Percentiles rank a stretch among this genome's conserved stretches.
Conservation (phyloP, 2,888 invertebrate genomes). For the Acronicta psi region DNA sequence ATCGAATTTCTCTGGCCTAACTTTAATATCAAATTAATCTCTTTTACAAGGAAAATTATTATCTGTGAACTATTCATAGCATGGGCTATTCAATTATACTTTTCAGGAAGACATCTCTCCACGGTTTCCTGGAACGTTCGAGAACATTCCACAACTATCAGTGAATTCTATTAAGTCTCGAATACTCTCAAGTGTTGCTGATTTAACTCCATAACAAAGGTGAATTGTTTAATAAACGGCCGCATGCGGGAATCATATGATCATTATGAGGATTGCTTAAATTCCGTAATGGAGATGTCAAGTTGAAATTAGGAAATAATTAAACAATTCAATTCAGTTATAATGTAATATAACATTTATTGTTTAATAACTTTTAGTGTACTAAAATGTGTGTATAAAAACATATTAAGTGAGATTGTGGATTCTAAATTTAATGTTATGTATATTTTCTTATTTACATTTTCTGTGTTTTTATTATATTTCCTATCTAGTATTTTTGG, state of each 20-base stretch:
- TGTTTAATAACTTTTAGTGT: no score
- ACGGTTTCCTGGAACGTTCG: background rate
- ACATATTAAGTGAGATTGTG: no score
- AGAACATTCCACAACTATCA: conserved; percentile 19
- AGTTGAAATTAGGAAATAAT: background rate
- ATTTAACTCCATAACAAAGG: conserved; percentile 9
- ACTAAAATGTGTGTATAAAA: no score
- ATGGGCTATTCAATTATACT: conserved; percentile 5
- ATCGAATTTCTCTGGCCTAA: no score
- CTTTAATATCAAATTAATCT: no score
- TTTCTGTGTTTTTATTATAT: no score
- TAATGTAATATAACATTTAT: no score
- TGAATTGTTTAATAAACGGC: conserved; percentile 14
- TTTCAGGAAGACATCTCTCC: conserved; percentile 3
- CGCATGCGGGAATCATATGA: background rate
- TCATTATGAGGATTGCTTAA: background rate
- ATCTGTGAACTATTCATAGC: background rate
- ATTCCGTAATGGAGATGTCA: conserved; percentile 13
- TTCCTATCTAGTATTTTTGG: no score
- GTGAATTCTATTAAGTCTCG: conserved; percentile 17
- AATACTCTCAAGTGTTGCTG: conserved; percentile 6
- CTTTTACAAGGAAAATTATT: no score
- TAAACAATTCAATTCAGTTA: no score
- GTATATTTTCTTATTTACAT: no score
- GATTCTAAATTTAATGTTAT: no score